Evolutionary conservation across 2,113 vertebrate genomes (phyloP), one percentile per base, ranked within the genome.

Genomic region (Abramis brama): DNA sequence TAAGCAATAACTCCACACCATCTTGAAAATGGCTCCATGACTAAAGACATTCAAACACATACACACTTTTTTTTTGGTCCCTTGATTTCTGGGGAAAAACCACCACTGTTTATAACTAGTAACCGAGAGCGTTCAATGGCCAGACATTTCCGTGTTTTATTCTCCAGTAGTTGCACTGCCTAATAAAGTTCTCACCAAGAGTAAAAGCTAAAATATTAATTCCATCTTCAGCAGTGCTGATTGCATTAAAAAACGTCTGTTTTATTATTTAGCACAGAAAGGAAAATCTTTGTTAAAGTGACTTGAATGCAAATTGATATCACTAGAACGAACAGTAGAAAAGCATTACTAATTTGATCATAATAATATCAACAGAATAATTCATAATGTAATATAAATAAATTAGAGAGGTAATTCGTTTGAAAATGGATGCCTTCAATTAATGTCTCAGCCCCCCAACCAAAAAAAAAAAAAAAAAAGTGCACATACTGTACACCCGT

Each of bases 291-390:
- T 95, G 93, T 94, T 94, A 94, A 94, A 94, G 92, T 95, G 93
- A 94, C 94, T 93, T 88, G 92, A 92, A 91, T 91, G 91, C 94
- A 95, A 95, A 95, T 95, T 94, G 94, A 93, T 93, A 92, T 93
- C 93, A 93, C 91, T 91, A 89, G 91, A 92, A 92, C 85, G 91
- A 92, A 93, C 90, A 92, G 82, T 88, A 91, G 91, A 91, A 92
- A 91, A 93, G 89, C 92, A 90, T 91, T 93, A 91, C 92, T 95
- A 93, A 95, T 95, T 93, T 95, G 93, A 94, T 91, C 93, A 89
- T 93, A 93, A 94, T 94, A 95, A 94, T 94, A 95, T 94, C 95
- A 95, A 95, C 94, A 95, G 94, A 95, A 95, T 95, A 94, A 95
- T 95, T 95, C 92, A 95, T 95, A 92, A 88, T 68, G 17, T 88